These are phyloP conservation scores for Coptodon bakossiorum DNA, from an alignment of 2,113 vertebrate genomes.

Conservation along the genomic window DNA sequence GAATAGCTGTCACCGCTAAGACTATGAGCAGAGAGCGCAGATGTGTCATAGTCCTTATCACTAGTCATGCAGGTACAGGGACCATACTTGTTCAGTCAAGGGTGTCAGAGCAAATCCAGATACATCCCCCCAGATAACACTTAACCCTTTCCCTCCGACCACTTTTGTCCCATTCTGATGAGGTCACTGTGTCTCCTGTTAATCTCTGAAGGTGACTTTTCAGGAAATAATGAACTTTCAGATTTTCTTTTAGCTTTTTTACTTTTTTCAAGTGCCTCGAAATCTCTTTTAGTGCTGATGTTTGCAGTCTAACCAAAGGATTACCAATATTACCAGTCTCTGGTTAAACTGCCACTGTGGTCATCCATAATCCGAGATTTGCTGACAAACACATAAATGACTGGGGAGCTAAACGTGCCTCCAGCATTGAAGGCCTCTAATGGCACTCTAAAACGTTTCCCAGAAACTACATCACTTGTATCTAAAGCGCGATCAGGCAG, in stretches of 20 bases:
- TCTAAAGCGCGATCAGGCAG: neutral
- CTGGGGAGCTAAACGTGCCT: neutral
- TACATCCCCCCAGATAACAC: slow-evolving; percentile 53
- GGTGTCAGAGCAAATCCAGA: slow-evolving; percentile 51
- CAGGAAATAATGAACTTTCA: neutral
- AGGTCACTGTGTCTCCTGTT: slow-evolving; percentile 29
- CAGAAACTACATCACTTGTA: neutral
- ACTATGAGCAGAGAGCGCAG: slow-evolving; percentile 15
- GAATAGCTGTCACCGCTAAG: slow-evolving; percentile 21
- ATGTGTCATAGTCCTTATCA: slow-evolving; percentile 59
- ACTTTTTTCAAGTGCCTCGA: neutral
- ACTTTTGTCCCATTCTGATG: slow-evolving; percentile 4
- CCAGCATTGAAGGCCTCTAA: neutral
- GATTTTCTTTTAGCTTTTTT: neutral
- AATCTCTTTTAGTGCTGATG: neutral
- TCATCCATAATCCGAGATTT: neutral
- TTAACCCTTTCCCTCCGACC: slow-evolving; percentile 26
- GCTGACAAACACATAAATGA: neutral
- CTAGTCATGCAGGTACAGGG: slow-evolving; percentile 51
- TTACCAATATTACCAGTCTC: neutral
- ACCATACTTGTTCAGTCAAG: slow-evolving; percentile 49
- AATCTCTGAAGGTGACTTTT: slow-evolving; percentile 17
- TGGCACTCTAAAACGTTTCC: neutral
- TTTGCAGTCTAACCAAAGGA: neutral
- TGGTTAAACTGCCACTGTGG: neutral